These are phyloP conservation scores for Lepisosteus oculatus DNA, from an alignment of 2,113 vertebrate species.

Conservation along the genomic window DNA sequence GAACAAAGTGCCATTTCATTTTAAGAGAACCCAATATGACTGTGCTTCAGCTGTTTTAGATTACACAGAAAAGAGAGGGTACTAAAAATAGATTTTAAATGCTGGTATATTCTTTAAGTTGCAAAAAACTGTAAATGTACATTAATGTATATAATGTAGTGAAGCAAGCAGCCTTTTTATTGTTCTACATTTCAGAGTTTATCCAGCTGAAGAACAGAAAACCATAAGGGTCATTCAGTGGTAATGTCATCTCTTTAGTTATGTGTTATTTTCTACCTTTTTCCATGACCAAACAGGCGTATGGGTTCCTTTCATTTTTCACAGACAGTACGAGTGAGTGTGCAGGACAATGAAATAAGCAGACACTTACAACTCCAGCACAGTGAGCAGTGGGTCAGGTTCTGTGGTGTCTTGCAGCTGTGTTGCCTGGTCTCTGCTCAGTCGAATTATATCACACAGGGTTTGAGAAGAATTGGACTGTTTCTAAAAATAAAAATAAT, in stretches of 20 bases:
- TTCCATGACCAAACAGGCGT: too few species aligned
- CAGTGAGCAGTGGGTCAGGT: conserved; percentile 81
- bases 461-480: conserved; percentile 96
- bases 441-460: conserved; percentile 88
- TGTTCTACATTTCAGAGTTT: not conserved
- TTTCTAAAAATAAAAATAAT: conserved; percentile 60
- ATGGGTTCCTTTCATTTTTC: too few species aligned
- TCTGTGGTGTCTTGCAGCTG: conserved; percentile 82
- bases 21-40: too few species aligned
- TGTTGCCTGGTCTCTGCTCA: conserved; percentile 91
- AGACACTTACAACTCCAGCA: conserved; percentile 87
- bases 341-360: not conserved
- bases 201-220: not conserved
- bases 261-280: too few species aligned
- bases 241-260: too few species aligned
- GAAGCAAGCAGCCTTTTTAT: not conserved
- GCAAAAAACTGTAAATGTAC: too few species aligned
- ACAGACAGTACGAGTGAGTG: too few species aligned
- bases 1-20: too few species aligned
- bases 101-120: too few species aligned
- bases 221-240: too few species aligned
- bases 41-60: not conserved
- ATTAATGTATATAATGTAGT: too few species aligned
- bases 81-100: not conserved
- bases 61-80: not conserved